A percentile compares a stretch with the other conserved stretches of the same genome.
phyloP scores from a whole-genome alignment of 2,888 invertebrate genomes.

The Dusona sp. region DNA sequence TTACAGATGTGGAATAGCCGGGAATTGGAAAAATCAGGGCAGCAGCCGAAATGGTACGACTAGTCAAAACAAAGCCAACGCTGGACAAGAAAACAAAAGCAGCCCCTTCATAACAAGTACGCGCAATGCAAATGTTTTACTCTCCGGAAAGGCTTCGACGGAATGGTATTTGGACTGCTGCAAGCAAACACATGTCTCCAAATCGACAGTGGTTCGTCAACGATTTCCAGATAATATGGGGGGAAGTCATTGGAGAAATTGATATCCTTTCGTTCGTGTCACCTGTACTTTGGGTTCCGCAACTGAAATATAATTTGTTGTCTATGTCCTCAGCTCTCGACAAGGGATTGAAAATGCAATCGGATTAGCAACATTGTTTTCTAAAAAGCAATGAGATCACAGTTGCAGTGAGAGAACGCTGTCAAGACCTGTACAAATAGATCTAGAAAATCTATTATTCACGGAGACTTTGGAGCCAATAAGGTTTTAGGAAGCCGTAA shows the following conservation, averaged over 20 bases:
- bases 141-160: background rate
- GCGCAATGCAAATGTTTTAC: background rate
- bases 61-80: background rate
- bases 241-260: constrained; percentile 49
- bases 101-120: background rate
- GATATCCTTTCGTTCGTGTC: constrained; percentile 63
- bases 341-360: constrained; percentile 56
- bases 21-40: constrained; percentile 57
- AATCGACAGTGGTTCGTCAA: constrained; percentile 60
- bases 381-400: constrained; percentile 1
- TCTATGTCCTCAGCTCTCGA: constrained; percentile 58
- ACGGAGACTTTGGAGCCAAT: background rate
- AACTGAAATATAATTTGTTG: constrained; percentile 60
- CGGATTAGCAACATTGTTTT: constrained; percentile 28
- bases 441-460: background rate
- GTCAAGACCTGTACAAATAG: constrained; percentile 34
- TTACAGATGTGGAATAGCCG: constrained; percentile 65
- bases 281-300: constrained; percentile 59
- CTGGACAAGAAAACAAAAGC: background rate
- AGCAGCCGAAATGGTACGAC: background rate
- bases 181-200: constrained; percentile 68
- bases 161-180: constrained; percentile 64
- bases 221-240: constrained; percentile 32
- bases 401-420: constrained; percentile 58
- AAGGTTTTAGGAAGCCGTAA: constrained; percentile 45